Evolutionary conservation across 2,113 vertebrate genomes (phyloP), one percentile per base, ranked within the genome.

Genomic region (Salvelinus alpinus): DNA sequence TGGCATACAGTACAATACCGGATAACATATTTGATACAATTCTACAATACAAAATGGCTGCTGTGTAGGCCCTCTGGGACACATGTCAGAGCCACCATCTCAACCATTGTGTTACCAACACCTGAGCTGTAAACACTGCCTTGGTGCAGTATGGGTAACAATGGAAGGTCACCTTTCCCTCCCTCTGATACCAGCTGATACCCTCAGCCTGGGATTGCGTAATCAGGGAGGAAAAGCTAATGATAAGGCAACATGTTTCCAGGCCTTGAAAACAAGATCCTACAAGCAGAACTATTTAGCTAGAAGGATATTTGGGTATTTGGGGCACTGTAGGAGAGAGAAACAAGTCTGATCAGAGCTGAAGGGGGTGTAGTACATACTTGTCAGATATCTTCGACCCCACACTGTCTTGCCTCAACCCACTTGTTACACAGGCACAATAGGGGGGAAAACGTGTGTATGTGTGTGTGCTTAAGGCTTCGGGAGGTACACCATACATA

Each of bases 141-240:
- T 66, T 8, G 4, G 47, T 74, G 78, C 77, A 85, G 67, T 85
- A 66, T 83, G 72, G 77, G 80, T 20, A 24, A 75, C 60, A 62
- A 48, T 27, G 64, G 6, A 62, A 71, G 60, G 76, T 14, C 22
- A 47, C 2, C 16, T 31, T 67, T 3, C 9, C n/a, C 12, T 70
- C 34, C 0, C 7, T 44, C 38, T 20, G 18, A 57, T 20, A 57
- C 38, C 54, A 16, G 51, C 16, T 57, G 51, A 57, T 57, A 60
- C 48, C 3, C 5, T 18, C 51, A 12, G 54, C 47, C 22, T 67
- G 75, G 48, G 1, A 24, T 72, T 31, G 25, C 13, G 48, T 65
- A 22, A 77, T 1, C 62, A 77, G 72, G 67, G 2, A 31, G 8
- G 31, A 66, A 71, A 16, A 22, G 38, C 8, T 70, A 69, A 18